phyloP scores from a whole-genome alignment of 2,797 vertebrate species.

The Rhabdophis nuchalis region DNA sequence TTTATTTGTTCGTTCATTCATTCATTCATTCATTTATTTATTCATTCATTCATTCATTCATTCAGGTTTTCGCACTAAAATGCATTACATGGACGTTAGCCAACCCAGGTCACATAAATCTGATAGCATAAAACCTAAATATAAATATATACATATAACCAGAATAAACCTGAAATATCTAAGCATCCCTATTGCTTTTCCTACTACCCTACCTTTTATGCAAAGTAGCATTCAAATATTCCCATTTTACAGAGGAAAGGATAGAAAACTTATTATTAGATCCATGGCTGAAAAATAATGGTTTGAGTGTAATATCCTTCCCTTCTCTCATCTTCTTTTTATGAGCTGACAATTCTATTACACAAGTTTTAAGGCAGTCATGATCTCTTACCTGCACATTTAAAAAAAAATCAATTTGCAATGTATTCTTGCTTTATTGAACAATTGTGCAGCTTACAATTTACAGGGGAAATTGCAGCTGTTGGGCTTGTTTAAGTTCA shows the following conservation, averaged over 20 bases:
- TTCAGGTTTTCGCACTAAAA: not conserved
- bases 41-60: not conserved
- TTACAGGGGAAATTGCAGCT: not conserved
- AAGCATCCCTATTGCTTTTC: not conserved
- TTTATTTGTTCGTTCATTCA: no score
- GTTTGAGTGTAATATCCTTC: not conserved
- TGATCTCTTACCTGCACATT: not conserved
- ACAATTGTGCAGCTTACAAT: not conserved
- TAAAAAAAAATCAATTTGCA: not conserved
- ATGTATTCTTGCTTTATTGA: not conserved
- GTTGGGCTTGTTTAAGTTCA: constrained; percentile 2
- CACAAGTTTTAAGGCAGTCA: not conserved
- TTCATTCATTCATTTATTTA: not conserved
- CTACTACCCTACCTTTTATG: not conserved
- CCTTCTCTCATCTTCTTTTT: not conserved
- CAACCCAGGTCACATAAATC: not conserved
- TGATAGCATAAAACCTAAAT: not conserved
- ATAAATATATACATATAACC: not conserved
- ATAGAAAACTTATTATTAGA: not conserved
- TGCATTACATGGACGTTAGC: not conserved
- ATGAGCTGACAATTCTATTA: not conserved
- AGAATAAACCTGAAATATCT: not conserved
- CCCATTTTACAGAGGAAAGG: not conserved
- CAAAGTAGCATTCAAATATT: not conserved
- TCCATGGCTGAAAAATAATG: not conserved